phyloP scores from a whole-genome alignment of 1,140 invertebrate genomes.

The Helicoverpa armigera region DNA sequence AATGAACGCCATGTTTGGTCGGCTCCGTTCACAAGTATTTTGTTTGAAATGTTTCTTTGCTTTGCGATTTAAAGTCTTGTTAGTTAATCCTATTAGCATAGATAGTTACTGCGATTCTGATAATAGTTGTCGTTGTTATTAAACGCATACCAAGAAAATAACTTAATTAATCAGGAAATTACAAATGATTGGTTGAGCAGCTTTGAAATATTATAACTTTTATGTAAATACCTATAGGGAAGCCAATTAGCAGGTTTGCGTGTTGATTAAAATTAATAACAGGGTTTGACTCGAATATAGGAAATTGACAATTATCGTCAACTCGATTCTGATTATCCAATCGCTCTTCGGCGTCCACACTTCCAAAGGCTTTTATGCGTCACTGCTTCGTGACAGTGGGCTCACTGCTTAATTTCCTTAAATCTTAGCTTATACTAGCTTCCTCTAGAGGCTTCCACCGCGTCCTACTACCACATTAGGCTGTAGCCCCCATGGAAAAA shows the following conservation, averaged over 20 bases:
- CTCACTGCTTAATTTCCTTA: background rate
- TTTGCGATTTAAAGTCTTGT: slow-evolving; percentile 32
- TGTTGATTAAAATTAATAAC: slow-evolving; percentile 28
- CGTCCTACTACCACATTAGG: too few relatives aligned
- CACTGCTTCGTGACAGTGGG: background rate
- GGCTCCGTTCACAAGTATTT: slow-evolving; percentile 14
- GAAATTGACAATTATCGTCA: slow-evolving; percentile 13
- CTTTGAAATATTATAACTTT: background rate
- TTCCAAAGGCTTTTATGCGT: background rate
- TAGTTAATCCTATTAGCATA: slow-evolving; percentile 11
- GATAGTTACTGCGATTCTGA: background rate
- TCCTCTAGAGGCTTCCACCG: too few relatives aligned
- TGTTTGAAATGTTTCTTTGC: slow-evolving; percentile 44
- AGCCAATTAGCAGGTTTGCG: slow-evolving; percentile 10
- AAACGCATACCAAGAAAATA: background rate
- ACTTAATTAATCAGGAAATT: slow-evolving; percentile 14
- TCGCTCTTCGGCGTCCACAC: background rate
- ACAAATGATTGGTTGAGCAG: background rate
- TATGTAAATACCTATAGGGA: background rate
- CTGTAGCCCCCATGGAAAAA: too few relatives aligned
- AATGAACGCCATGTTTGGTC: slow-evolving; percentile 59
- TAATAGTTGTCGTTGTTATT: background rate
- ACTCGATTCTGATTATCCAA: background rate
- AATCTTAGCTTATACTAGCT: too few relatives aligned
- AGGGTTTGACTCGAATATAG: background rate